Evolutionary conservation across 2,888 invertebrate genomes (phyloP), one percentile per base, ranked within the genome.

Genomic region (Mallateleia sp.): DNA sequence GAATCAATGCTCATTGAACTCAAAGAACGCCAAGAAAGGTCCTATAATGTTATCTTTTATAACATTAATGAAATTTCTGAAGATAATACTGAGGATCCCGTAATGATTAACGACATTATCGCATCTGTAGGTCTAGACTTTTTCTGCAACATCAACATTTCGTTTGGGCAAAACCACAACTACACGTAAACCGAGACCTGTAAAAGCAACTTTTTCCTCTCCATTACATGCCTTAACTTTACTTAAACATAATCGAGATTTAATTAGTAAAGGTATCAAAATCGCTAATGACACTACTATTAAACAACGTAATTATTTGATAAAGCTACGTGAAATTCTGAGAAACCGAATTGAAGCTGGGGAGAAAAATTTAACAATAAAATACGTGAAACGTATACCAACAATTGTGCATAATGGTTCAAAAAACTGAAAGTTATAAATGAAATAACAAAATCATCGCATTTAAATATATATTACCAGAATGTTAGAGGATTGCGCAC

Each of bases 401-500:
- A 9, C 8, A 14, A 52, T 52, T 52, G 24, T 52, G 7, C 22
- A 22, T 9, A 52, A 52, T 8, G 14, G 6, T 14, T 1, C 20
- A 52, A 52, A 52, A 52, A 52, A 52, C 52, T 52, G 11, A 14
- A 38, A 14, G 8, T 38, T 2, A 38, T 2, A 6, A 38, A 38
- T 38, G 38, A 5, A 11, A 38, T 38, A 38, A 11, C 5, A 2
- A 11, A 38, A 11, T 38, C 14, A 38, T 38, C 14, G 11, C 8
- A 38, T 38, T 38, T 54, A 7, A 54, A 15, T 4, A 54, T 54
- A 28, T 54, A 54, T 15, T 54, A 54, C 15, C 54, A 54, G 15
- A 54, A 54, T 15, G 54, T 54, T 1, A 54, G 54, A 54, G 54
- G 54, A 5, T 28, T 54, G 15, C 54, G 54, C 0, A 54, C 54